Conservation (phyloP, 2,888 invertebrate species). For the Dicranocentrus wangi region DNA sequence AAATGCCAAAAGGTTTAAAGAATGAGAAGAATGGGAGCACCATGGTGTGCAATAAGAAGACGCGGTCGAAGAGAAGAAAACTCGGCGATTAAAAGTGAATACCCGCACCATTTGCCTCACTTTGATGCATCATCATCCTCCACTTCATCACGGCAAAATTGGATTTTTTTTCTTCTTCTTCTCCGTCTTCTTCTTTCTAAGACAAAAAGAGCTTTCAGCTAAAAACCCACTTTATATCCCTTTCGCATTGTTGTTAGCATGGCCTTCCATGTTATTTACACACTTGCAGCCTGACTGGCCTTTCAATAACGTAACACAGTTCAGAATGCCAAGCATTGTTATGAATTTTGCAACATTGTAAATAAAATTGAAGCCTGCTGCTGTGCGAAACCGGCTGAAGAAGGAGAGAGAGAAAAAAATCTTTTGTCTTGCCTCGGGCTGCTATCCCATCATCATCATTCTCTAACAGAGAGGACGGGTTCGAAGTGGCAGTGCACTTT, state of each 20-base stretch:
- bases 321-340: not conserved
- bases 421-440: conserved; percentile 19
- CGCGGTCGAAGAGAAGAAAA: not conserved
- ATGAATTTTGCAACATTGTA: conserved; percentile 25
- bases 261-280: too few species aligned
- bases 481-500: not conserved
- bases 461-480: too few species aligned
- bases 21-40: conserved; percentile 10
- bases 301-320: too few species aligned
- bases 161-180: too few species aligned
- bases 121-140: not conserved
- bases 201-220: too few species aligned
- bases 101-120: not conserved
- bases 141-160: too few species aligned
- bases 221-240: not conserved
- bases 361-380: conserved; percentile 15
- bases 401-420: not conserved
- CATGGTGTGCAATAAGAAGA: not conserved
- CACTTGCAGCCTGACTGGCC: not conserved
- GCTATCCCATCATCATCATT: too few species aligned
- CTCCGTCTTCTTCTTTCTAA: too few species aligned
- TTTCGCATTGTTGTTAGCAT: too few species aligned
- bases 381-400: conserved; percentile 25
- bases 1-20: too few species aligned
- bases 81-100: not conserved